Percentiles rank a stretch among this genome's conserved stretches.
These are phyloP conservation scores for Phoebastria nigripes DNA, from an alignment of 2,797 vertebrate species.

Conservation along the genomic window DNA sequence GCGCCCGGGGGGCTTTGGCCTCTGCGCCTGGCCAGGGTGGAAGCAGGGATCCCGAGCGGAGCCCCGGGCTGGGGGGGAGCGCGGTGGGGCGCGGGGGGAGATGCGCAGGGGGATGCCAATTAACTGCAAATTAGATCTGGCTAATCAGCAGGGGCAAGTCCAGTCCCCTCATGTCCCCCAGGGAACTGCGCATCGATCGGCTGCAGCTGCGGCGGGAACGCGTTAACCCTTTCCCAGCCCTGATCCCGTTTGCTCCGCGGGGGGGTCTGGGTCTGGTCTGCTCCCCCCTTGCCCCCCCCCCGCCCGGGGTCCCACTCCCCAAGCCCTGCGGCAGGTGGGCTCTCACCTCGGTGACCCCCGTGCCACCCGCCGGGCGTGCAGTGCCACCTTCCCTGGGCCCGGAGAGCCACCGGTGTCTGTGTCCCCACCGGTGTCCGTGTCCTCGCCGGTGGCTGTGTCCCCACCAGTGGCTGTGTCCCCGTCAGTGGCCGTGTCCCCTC, in stretches of 20 bases:
- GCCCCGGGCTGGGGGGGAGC: background rate
- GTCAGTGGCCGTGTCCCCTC: background rate
- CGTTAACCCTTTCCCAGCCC: background rate
- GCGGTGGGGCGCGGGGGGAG: no score
- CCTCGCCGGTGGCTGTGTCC: background rate
- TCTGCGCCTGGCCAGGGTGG: background rate
- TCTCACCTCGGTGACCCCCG: background rate
- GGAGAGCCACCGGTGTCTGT: background rate
- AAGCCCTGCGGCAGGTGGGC: background rate
- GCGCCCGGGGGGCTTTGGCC: background rate
- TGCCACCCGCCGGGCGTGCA: background rate
- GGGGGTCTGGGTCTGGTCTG: fast-evolving
- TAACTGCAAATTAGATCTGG: background rate
- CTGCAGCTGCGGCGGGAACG: background rate
- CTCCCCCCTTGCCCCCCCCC: background rate
- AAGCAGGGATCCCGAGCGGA: background rate
- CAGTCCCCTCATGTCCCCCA: background rate
- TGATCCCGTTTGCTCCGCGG: fast-evolving
- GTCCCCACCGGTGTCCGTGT: background rate
- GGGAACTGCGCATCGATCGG: background rate
- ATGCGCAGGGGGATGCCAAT: background rate
- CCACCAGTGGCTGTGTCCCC: fast-evolving
- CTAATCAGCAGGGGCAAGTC: background rate
- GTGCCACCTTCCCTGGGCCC: background rate
- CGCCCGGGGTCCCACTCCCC: fast-evolving